These are phyloP conservation scores for Nomada ruficornis DNA, from an alignment of 2,888 invertebrate species.

Conservation along the genomic window DNA sequence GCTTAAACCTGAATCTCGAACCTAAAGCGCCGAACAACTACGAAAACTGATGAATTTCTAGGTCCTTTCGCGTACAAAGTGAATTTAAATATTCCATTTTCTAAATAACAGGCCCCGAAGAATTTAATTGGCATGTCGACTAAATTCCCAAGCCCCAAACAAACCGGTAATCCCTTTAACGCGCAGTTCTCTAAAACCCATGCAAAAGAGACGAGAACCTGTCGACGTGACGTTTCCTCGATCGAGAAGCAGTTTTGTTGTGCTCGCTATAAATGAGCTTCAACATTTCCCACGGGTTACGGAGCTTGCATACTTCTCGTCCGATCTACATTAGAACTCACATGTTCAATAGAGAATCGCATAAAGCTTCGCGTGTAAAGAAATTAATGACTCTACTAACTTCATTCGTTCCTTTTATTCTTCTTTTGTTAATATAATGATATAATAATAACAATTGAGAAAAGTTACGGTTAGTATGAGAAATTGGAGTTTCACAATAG, in stretches of 20 bases:
- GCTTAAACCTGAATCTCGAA: slow-evolving; percentile 5
- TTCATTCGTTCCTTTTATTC: not conserved
- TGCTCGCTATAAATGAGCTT: not conserved
- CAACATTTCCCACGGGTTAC: slow-evolving; percentile 15
- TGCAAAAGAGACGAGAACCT: not conserved
- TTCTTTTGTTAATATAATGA: too few species aligned
- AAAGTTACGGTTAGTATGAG: too few species aligned
- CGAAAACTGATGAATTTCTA: not conserved
- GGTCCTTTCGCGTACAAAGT: not conserved
- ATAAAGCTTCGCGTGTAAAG: slow-evolving; percentile 4
- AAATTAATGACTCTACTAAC: slow-evolving; percentile 1
- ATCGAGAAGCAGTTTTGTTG: slow-evolving; percentile 1
- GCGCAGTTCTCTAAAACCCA: not conserved
- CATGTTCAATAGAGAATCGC: not conserved
- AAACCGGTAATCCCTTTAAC: not conserved
- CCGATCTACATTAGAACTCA: not conserved
- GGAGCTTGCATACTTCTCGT: not conserved
- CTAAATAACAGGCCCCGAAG: not conserved
- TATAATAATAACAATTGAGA: too few species aligned
- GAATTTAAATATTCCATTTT: not conserved
- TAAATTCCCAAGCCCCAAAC: slow-evolving; percentile 1
- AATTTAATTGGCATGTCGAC: not conserved
- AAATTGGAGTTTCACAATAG: not conserved
- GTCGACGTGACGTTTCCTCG: slow-evolving; percentile 14
- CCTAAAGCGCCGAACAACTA: not conserved